phyloP scores from a whole-genome alignment of 53 echinoderm and acorn worm genomes.

The Hippasteria phrygiana region DNA sequence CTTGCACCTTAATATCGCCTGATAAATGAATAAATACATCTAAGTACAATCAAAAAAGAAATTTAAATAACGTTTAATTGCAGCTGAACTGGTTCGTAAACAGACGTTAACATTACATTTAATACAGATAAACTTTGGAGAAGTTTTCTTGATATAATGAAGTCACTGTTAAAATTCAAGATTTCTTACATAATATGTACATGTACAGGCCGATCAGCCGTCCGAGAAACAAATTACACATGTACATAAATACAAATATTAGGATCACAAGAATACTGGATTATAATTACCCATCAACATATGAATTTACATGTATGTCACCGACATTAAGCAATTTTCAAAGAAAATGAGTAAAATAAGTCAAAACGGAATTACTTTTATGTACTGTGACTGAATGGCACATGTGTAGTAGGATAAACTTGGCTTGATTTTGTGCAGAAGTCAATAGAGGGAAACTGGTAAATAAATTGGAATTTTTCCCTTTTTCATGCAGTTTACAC shows the following conservation, averaged over 20 bases:
- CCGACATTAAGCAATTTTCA: background rate
- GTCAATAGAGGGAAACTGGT: too few relatives aligned
- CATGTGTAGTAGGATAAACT: too few relatives aligned
- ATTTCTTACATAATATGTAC: constrained; percentile 42
- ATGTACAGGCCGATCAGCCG: background rate
- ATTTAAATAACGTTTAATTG: background rate
- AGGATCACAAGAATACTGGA: background rate
- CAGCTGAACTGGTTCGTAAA: background rate
- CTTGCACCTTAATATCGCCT: background rate
- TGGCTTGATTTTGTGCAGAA: too few relatives aligned
- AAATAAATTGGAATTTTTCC: too few relatives aligned
- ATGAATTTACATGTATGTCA: background rate
- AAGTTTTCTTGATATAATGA: background rate
- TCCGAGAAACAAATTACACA: background rate
- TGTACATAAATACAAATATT: background rate
- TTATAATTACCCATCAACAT: background rate
- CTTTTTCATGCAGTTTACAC: too few relatives aligned
- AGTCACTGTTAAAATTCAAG: constrained; percentile 22
- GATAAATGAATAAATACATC: background rate
- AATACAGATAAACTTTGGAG: background rate
- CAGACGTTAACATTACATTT: background rate
- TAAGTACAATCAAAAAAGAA: background rate
- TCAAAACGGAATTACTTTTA: too few relatives aligned
- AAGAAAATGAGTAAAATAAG: background rate
- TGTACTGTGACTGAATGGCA: too few relatives aligned